Evolutionary conservation across 2,797 vertebrate species (phyloP).

Genomic region (Bradypodion ventrale): DNA sequence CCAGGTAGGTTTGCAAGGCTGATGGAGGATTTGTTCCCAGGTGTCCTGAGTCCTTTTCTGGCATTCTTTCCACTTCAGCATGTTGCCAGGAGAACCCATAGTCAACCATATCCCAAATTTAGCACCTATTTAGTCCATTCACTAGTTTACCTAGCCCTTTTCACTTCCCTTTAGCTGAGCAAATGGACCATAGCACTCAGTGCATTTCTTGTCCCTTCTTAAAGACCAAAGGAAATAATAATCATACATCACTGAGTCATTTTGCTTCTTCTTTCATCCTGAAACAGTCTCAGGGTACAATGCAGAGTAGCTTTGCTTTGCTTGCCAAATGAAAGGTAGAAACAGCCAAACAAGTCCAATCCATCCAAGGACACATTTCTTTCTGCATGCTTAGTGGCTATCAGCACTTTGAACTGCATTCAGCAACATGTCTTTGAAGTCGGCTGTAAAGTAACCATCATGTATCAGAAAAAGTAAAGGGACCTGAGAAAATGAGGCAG

Average conservation of each 20-base stretch:
- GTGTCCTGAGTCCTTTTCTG: too few species aligned
- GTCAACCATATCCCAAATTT: not conserved
- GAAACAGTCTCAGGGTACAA: conserved; percentile 40
- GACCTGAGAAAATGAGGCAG: conserved; percentile 45
- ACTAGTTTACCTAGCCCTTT: not conserved
- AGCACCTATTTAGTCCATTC: not conserved
- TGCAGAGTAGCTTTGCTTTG: conserved; percentile 58
- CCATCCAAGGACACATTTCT: conserved; percentile 63
- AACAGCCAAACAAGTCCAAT: conserved; percentile 60
- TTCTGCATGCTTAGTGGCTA: conserved; percentile 49
- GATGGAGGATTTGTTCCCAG: too few species aligned
- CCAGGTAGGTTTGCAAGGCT: too few species aligned
- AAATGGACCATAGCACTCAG: not conserved
- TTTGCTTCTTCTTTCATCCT: conserved; percentile 45
- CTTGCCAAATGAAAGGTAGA: conserved; percentile 66
- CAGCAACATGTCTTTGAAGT: conserved; percentile 69
- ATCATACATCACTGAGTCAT: conserved; percentile 52
- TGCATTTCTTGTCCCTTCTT: not conserved
- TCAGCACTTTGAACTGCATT: conserved; percentile 61
- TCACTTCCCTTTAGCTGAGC: not conserved
- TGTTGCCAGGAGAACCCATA: not conserved
- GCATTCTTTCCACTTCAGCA: too few species aligned
- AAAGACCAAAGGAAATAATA: not conserved
- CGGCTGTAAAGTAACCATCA: conserved; percentile 48
- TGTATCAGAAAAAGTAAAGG: conserved; percentile 43